Evolutionary conservation across 1,140 invertebrate genomes (phyloP).

Genomic region (Drosophila serrata): DNA sequence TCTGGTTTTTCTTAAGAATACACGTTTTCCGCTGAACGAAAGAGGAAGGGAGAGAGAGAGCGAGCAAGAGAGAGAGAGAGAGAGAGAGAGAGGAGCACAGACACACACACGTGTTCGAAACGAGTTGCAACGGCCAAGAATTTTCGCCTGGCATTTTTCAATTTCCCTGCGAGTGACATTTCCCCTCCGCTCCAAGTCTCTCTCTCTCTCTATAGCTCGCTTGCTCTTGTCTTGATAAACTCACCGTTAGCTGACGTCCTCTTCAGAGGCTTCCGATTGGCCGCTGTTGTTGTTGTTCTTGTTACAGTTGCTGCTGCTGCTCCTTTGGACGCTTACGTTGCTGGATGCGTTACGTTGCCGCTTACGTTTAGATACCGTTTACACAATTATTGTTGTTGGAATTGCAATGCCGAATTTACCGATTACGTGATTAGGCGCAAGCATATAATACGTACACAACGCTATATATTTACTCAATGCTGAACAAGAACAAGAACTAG

Average conservation of each 20-base stretch:
- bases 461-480: conserved; percentile 18
- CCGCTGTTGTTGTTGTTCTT: conserved; percentile 15
- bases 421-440: conserved; percentile 19
- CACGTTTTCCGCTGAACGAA: conserved; percentile 72
- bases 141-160: conserved; percentile 60
- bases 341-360: conserved; percentile 15
- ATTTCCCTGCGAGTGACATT: conserved; percentile 37
- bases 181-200: not conserved
- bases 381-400: conserved; percentile 15
- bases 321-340: conserved; percentile 20
- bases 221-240: conserved; percentile 9
- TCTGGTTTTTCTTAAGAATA: conserved; percentile 83
- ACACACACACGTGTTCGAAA: conserved; percentile 43
- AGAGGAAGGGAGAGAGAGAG: conserved; percentile 1
- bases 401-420: conserved; percentile 10
- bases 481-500: conserved; percentile 31
- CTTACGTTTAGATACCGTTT: conserved; percentile 25
- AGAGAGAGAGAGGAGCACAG: conserved; percentile 5
- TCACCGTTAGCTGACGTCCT: conserved; percentile 48
- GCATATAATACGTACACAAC: conserved; percentile 6
- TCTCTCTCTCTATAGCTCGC: not conserved
- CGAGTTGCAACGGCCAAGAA: conserved; percentile 69
- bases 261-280: conserved; percentile 30
- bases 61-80: not conserved
- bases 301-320: not conserved